Evolutionary conservation across 2,113 vertebrate species (phyloP), one percentile per base, ranked within the genome.

Genomic region (Salvelinus namaycush): DNA sequence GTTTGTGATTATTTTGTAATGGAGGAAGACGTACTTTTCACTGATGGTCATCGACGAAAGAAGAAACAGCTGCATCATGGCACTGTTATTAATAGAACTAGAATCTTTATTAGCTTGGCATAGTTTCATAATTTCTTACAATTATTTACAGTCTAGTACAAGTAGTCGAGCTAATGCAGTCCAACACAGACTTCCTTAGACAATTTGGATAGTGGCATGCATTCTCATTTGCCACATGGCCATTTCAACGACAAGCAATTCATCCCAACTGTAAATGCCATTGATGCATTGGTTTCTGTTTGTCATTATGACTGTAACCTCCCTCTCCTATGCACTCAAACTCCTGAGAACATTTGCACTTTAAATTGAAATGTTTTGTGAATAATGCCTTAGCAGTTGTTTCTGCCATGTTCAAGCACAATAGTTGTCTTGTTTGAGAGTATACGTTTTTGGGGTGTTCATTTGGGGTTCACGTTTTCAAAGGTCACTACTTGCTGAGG

Each of bases 331-430:
- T 92, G 89, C 88, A 90, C 86, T 89, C 73, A 81, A 85, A 91
- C 90, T 93, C 93, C 93, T 93, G 89, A 92, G 79, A 81, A 85
- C 4, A 86, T 85, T 81, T 13, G 90, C 93, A 93, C 92, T 93
- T 93, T 93, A 92, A 84, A 69, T 57, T 24, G 68, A 77, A 29
- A 64, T 74, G 73, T 78, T 66, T 8, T 68, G 18, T 20, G 22
- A 74, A 44, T 22, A 29, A 39, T 66, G 34, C 29, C 59, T 57
- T 72, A 76, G 78, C 70, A 72, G 62, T 51, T 68, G 76, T 84
- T 86, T 79, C 74, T 31, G 18, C 59, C 73, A 18, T 77, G 54
- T 82, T 81, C 6, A 88, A 90, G 87, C 89, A 89, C 86, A 89
- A 84, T 22, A 18, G 20, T 22, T n/a, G 20, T 60, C 20, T 22